Percentiles rank a stretch among this genome's conserved stretches.
phyloP scores from a whole-genome alignment of 1,140 invertebrate genomes.

The Zaprionus lachaisei region DNA sequence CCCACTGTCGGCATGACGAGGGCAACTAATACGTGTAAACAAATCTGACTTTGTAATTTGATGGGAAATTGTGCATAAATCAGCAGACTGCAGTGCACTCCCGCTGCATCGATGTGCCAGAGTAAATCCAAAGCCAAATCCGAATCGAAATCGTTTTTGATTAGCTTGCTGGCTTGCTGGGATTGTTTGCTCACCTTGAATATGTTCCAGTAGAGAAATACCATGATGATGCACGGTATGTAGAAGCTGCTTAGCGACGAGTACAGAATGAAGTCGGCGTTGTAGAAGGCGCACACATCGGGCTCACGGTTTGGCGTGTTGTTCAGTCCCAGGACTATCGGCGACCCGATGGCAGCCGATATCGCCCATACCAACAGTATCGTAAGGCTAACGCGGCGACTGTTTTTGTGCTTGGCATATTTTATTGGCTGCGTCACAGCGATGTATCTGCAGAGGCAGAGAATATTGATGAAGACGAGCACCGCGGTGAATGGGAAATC shows the following conservation, averaged over 20 bases:
- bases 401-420: conserved; percentile 99
- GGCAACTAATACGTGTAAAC: conserved; percentile 59
- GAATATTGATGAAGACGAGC: not conserved
- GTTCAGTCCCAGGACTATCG: conserved; percentile 98
- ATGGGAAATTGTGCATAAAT: conserved; percentile 61
- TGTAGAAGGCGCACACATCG: conserved; percentile 97
- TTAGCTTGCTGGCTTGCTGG: conserved; percentile 31
- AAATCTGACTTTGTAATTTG: conserved; percentile 40
- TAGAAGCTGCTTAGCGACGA: conserved; percentile 99
- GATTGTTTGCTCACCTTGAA: conserved; percentile 91
- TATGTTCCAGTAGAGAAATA: conserved; percentile 99
- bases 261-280: conserved; percentile 98
- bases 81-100: conserved; percentile 39
- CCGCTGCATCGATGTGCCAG: not conserved
- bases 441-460: conserved; percentile 92
- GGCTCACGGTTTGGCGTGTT: conserved; percentile 91
- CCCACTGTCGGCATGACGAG: not conserved
- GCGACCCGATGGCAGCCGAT: conserved; percentile 97
- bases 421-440: conserved; percentile 99
- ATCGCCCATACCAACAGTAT: conserved; percentile 98
- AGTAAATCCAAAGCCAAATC: not conserved
- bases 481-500: no score
- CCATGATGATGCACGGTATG: conserved; percentile 99
- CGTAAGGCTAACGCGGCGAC: conserved; percentile 96
- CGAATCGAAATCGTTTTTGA: conserved; percentile 50